These are phyloP conservation scores for Pluvialis apricaria DNA, from an alignment of 2,113 vertebrate genomes.

Conservation along the genomic window DNA sequence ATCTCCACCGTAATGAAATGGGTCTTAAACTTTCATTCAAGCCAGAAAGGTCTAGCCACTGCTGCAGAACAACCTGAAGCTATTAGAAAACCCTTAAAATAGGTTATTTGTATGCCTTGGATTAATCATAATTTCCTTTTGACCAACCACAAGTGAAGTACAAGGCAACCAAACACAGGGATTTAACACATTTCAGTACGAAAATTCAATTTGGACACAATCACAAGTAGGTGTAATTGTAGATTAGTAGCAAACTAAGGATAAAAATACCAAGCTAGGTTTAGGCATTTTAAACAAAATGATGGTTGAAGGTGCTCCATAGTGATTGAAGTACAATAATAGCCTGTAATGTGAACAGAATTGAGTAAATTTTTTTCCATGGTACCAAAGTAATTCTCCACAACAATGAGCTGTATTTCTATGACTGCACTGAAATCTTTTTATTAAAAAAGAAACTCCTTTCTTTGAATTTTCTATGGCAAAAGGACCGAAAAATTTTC, in stretches of 20 bases:
- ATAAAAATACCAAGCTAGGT: background rate
- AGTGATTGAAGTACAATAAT: background rate
- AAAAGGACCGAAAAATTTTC: background rate
- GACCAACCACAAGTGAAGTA: background rate
- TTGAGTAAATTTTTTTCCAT: background rate
- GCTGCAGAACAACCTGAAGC: slow-evolving; percentile 76
- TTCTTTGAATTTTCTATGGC: background rate
- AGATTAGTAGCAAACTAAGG: background rate
- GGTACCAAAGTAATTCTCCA: background rate
- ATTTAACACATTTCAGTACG: background rate
- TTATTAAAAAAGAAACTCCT: background rate
- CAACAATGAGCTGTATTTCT: background rate
- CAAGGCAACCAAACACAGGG: background rate
- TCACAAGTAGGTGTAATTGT: background rate
- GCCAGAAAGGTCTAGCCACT: slow-evolving; percentile 71
- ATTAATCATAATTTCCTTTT: background rate
- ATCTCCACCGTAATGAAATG: slow-evolving; percentile 45
- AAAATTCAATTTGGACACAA: background rate
- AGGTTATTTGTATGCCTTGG: background rate
- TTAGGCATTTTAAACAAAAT: background rate
- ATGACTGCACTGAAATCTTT: background rate
- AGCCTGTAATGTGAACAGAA: background rate
- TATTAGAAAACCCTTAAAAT: slow-evolving; percentile 74
- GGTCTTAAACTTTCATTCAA: slow-evolving; percentile 70
- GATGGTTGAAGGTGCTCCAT: background rate